Base-by-base conservation (phyloP, 2,888 invertebrate genomes). In the Drosophila stalkeri region DNA sequence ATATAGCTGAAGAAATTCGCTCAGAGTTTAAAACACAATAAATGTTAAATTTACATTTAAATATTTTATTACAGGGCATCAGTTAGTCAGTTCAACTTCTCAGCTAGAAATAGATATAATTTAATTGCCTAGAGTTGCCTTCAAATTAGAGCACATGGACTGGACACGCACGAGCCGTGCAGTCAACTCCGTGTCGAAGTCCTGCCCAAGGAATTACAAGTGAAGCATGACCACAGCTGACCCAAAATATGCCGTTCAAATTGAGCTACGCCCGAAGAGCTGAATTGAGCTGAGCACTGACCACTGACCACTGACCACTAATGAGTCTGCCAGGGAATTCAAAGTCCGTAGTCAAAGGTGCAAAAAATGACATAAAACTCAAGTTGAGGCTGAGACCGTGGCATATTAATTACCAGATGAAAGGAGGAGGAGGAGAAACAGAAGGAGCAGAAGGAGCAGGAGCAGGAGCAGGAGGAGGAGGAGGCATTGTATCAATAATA, bases 371-470 rank as follows among this genome's bases (percentile, higher is more conserved):
- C 72, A 83, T 83, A 72, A 83, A 77, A 62, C 59, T 70, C 44
- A 62, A 54, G 54, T n/a, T 41, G 65, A 20, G 41, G 33, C 14
- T 35, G 59, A 51, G 60, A n/a, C 55, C 43, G 37, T 64, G 69
- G 71, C 78, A 86, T 79, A 88, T 86, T 86, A 88, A 86, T 86
- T 86, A 86, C 82, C 67, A 62, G 51, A 43, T 59, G 52, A 56
- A 52, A 33, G 35, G 1, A 20, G 9, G 18, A 18, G n/a, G 27
- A 16, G 46, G 46, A 18, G 12, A 9, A 16, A 16, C 23, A 27
- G 31, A 8, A 23, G 14, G 8, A 16, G 23, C 27, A 33, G 27
- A 2, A 9, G 8, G 18, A 18, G 23, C 18, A 47, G 27, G 27
- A 27, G 47, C 1, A n/a, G 49, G 5, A 49, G 49, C 1, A 5